Base-by-base conservation (phyloP, 1,140 invertebrate genomes). In the Drosophila jambulina region DNA sequence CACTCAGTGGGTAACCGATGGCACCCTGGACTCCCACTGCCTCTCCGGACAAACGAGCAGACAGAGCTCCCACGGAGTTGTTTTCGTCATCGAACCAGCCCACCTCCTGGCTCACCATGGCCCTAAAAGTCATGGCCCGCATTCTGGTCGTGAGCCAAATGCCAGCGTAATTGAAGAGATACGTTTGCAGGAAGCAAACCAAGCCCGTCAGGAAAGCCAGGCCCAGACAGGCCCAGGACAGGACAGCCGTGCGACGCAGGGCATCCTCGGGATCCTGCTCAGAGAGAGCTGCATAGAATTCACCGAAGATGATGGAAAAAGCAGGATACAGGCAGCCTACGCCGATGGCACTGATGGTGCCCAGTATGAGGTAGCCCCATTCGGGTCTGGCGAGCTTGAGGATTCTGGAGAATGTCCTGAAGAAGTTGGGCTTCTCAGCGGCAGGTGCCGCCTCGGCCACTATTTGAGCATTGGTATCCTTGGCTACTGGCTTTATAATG, bases 291-390 rank as follows among this genome's bases (percentile, higher is more conserved):
- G 95, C 95, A 61, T 97, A 94, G 58, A 98, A 96, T 92, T 98
- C 96, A 59, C 97, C 97, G 91, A 98, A 97, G 0, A 98, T 91
- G 3, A 98, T 94, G 0, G 97, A 96, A 91, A 97, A 98, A 1
- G 95, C 94, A 0, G 97, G 97, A 79, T 97, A 96, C 5, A 95
- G 94, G 1, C 94, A 95, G 1, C 97, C 97, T 34, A 96, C 95
- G 9, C 95, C 93, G 0, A 96, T 92, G 3, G 97, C 95, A 2
- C 95, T 95, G 1, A 98, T 74, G 40, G 95, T 94, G 5, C 97
- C 97, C 19, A 96, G 83, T 2, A 96, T 59, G 78, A 98, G 96
- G 60, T 95, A 95, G 19, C 94, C 94, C 95, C 96, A 97, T 92
- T 98, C 97, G 0, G 96, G 95, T 40, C 94, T 93, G 78, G 97